Conservation (phyloP, 2,113 vertebrate genomes). For the Dromaius novaehollandiae region DNA sequence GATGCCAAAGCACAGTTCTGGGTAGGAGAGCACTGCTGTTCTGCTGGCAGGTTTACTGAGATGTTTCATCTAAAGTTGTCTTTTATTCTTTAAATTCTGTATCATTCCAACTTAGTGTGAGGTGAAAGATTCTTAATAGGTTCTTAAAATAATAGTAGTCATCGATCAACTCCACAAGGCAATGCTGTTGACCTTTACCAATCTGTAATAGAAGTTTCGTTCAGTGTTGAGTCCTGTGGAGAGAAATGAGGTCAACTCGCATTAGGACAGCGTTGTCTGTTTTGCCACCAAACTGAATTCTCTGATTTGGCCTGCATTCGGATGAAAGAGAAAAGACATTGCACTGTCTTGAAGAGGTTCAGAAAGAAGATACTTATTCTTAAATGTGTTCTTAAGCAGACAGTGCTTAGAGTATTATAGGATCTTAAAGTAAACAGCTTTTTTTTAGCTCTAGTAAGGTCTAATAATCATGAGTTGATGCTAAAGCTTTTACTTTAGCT, state of each 20-base stretch:
- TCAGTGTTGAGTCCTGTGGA: background rate
- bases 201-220: background rate
- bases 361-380: background rate
- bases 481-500: background rate
- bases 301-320: background rate
- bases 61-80: background rate
- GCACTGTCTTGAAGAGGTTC: background rate
- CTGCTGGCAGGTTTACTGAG: constrained; percentile 19
- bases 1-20: background rate
- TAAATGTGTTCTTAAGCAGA: background rate
- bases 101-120: background rate
- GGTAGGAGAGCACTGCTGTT: background rate
- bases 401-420: background rate
- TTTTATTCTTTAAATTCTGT: background rate
- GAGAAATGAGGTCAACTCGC: no score
- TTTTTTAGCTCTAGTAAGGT: background rate
- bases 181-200: constrained; percentile 16
- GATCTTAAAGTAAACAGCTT: background rate
- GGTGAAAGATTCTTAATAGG: background rate
- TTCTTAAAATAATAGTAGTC: background rate
- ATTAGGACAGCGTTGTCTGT: no score
- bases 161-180: background rate
- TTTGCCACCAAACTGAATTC: background rate
- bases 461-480: background rate
- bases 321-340: background rate